phyloP scores from a whole-genome alignment of 2,888 invertebrate species.

The Latrodectus elegans region DNA sequence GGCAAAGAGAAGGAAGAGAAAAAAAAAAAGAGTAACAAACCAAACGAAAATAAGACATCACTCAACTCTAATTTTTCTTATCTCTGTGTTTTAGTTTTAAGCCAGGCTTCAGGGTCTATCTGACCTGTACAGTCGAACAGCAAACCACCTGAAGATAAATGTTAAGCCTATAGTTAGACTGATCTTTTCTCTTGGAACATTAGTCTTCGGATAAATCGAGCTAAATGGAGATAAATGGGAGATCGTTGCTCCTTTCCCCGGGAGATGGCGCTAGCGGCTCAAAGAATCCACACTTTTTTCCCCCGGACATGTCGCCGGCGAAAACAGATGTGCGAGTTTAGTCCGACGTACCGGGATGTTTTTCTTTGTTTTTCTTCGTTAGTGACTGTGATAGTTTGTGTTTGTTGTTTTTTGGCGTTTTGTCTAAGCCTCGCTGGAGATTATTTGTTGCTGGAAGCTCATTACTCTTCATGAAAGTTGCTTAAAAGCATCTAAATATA shows the following conservation, averaged over 20 bases:
- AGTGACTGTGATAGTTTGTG: background rate
- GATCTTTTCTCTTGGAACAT: constrained; percentile 31
- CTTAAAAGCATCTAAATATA: background rate
- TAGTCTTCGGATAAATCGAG: constrained; percentile 45
- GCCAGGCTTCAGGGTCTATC: constrained; percentile 3
- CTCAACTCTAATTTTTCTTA: constrained; percentile 8
- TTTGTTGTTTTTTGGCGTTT: background rate
- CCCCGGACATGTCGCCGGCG: background rate
- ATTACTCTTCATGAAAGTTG: constrained; percentile 2
- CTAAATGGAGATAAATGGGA: constrained; percentile 51
- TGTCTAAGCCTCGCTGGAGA: background rate
- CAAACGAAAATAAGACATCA: background rate
- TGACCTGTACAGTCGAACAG: constrained; percentile 14
- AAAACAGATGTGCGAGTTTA: constrained; percentile 3
- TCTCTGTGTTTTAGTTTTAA: constrained; percentile 37
- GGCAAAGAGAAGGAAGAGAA: background rate
- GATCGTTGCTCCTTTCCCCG: constrained; percentile 21
- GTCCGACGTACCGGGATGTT: background rate
- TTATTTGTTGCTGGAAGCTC: constrained; percentile 3
- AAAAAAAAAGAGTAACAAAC: background rate
- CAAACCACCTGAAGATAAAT: constrained; percentile 41
- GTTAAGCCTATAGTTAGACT: constrained; percentile 34
- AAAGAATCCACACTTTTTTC: background rate
- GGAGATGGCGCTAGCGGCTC: constrained; percentile 54
- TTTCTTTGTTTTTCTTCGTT: background rate